Evolutionary conservation across 2,797 vertebrate species (phyloP), one percentile per base, ranked within the genome.

Genomic region (Sardinella longiceps): DNA sequence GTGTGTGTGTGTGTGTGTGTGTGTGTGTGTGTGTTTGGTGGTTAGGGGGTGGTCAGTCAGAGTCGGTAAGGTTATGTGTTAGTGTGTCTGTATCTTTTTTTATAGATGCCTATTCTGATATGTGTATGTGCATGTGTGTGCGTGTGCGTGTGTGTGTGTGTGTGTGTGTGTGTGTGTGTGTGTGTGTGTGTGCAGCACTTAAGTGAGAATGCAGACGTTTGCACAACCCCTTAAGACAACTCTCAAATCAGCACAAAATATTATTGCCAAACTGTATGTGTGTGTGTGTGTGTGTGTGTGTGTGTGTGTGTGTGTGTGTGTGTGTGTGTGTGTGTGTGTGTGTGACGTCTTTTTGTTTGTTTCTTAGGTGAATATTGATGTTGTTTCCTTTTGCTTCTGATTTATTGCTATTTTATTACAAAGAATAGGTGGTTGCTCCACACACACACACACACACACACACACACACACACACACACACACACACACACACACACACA

Each of bases 241-340:
- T 28, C 63, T 70, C 28, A 70, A 70, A 70, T 70, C 63, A 70
- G 63, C 63, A 70, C 63, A 70, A 70, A 33, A 70, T 66, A 6
- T 66, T 66, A 66, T 70, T 70, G 63, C 63, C 30, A 30, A 70
- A 70, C 28, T 70, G 63, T 18, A 28, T 70, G 28, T 70, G 63
- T 18, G 63, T 70, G 63, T 70, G 10, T 70, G 11, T 30, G 25
- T 33, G 28, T 70, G 63, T 70, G 63, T 66, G 25, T 66, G 60
- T 70, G 28, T 37, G 25, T 63, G 60, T 28, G 0, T 63, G 60
- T 63, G 60, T 63, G 60, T 63, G 60, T 63, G 60, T 63, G 60
- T 63, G 60, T 63, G n/a, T 15, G 28, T 14, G 9, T 30, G 63
- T 70, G 28, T 33, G 28, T 63, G 60, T 70, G 25, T 70, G 60